Evolutionary conservation across 2,888 invertebrate species (phyloP), one percentile per base, ranked within the genome.

Genomic region (Hylaea fasciaria): DNA sequence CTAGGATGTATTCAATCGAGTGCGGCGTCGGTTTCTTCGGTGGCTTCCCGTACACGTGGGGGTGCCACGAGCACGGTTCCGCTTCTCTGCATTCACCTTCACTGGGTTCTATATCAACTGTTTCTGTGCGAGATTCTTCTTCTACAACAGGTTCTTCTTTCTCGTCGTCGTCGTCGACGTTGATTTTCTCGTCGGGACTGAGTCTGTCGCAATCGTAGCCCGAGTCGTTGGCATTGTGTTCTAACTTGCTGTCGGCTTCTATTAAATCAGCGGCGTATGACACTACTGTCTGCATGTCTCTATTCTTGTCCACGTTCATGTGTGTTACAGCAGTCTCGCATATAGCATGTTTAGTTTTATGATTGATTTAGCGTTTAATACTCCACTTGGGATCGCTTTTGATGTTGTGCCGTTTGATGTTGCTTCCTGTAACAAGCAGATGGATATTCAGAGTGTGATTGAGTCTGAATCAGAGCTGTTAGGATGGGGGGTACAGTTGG

Each of bases 1-100:
- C 97, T 73, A 98, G 92, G 70, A 98, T 98, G 81, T 98, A 96
- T 68, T 96, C 95, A 78, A 98, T 98, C 41, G 95, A 94, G 85
- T 97, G 97, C 4, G 97, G 96, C 0, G 98, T 98, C 0, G 97
- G 97, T 56, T 94, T 94, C 72, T 95, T 95, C 10, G 96, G 96
- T 11, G 97, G 95, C 73, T 95, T 95, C 2, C 95, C 96, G 83
- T 98, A 98, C 17, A 97, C 96, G 84, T 98, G 98, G 37, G 97
- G 96, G 89, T 97, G 98, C 97, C 98, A 98, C 40, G 96, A 88
- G n/a, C n/a, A n/a, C 0, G 81, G 85, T 68, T 87, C 89, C 0
- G 65, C 82, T 16, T 82, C 78, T 67, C 72, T 79, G 64, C 74
- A 81, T 47, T 70, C 69, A 35, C 65, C 67, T 48, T 73, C 69